A percentile compares a stretch with the other conserved stretches of the same genome.
phyloP scores from a whole-genome alignment of 2,797 vertebrate genomes.

The Enteromius argenteus region DNA sequence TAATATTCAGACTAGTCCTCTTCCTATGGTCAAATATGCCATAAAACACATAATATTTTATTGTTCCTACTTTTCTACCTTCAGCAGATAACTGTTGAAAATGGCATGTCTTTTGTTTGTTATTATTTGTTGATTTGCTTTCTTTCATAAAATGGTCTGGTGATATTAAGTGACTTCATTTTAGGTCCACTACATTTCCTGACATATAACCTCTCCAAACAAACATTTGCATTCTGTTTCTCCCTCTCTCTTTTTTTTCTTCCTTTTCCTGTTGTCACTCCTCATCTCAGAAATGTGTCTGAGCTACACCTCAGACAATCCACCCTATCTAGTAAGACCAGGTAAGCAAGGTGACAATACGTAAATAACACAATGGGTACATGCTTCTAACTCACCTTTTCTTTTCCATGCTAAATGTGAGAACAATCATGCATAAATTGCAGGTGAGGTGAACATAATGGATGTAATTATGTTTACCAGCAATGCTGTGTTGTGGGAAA shows the following conservation, averaged over 20 bases:
- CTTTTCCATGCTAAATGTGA: background rate
- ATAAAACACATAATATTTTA: background rate
- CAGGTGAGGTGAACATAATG: background rate
- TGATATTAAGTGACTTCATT: background rate
- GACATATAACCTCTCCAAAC: background rate
- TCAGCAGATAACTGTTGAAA: background rate
- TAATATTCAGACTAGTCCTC: background rate
- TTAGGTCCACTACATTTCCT: background rate
- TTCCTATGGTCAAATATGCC: background rate
- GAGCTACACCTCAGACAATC: constrained; percentile 43
- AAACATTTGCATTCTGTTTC: background rate
- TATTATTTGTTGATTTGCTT: background rate
- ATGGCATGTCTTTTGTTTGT: background rate
- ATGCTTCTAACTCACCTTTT: background rate
- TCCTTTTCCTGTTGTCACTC: constrained; percentile 22
- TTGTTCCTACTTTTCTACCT: background rate
- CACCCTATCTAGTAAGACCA: constrained; percentile 58
- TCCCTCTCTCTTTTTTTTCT: background rate
- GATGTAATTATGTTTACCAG: background rate
- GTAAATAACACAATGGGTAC: constrained; percentile 30
- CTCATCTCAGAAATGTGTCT: constrained; percentile 7
- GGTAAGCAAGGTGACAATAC: constrained; percentile 38
- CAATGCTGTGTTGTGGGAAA: background rate
- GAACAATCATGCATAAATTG: background rate
- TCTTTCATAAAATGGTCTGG: background rate